Evolutionary conservation across 2,888 invertebrate genomes (phyloP), one percentile per base, ranked within the genome.

Genomic region (Neoascia interrupta): DNA sequence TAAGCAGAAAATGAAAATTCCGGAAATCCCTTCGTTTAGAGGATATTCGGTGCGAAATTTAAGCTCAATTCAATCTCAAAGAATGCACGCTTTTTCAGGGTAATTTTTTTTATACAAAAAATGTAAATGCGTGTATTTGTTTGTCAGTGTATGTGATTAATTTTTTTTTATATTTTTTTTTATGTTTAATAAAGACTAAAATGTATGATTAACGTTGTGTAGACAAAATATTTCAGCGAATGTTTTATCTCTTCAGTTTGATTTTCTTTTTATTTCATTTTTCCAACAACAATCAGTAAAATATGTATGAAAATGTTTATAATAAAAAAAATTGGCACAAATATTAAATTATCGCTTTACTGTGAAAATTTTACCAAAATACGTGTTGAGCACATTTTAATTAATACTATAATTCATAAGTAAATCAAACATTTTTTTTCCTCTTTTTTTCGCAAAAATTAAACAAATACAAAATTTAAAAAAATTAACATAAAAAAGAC

Each of bases 1-100:
- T 84, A 86, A 85, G 84, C 85, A 84, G 86, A 87, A 85, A 84
- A 84, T 85, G 84, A 86, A 86, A 85, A 85, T 88, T 84, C 86
- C 86, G 85, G 87, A 87, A 85, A 88, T 88, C 83, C 88, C 88
- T 81, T 84, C 87, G 83, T 88, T 86, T 85, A 84, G 86, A 84
- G 87, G 88, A 86, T 86, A 86, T 86, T 87, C 87, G 82, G 85
- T 87, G 84, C 85, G 86, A 81, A 87, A 87, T 85, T 85, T 86
- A 84, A 85, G 84, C 85, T 85, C 85, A 83, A 84, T 85, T 73
- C 81, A 83, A 83, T 84, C 82, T 83, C 85, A 85, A 84, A 87
- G 86, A 85, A 83, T 85, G 85, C 86, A 87, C 85, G 84, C 86
- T 83, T 85, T 85, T 83, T 84, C 85, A 84, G 88, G 88, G 88